phyloP scores from a whole-genome alignment of 2,797 vertebrate species.

The Eulemur mongoz region DNA sequence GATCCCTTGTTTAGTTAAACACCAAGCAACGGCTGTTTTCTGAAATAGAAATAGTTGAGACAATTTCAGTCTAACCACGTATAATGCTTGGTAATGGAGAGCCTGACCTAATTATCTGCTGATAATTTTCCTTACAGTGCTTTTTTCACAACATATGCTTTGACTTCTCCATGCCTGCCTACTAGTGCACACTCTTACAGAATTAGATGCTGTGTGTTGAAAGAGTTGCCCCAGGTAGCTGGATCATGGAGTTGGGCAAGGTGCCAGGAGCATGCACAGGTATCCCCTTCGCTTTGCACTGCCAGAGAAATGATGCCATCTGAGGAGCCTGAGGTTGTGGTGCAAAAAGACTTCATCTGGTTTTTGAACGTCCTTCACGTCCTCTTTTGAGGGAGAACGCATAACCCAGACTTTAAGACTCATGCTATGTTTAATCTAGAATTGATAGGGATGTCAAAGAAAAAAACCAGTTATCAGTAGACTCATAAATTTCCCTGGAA shows the following conservation, averaged over 20 bases:
- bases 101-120: neutral
- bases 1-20: neutral
- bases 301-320: neutral
- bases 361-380: neutral
- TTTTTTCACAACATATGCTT: neutral
- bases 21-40: neutral
- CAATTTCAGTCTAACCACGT: neutral
- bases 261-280: fast-evolving
- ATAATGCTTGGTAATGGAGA: neutral
- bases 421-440: neutral
- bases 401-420: neutral
- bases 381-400: neutral
- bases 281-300: neutral
- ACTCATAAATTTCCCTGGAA: neutral
- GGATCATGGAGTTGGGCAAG: neutral
- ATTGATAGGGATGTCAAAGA: neutral
- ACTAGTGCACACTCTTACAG: neutral
- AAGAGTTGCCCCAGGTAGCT: neutral
- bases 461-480: neutral
- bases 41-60: neutral
- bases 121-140: neutral
- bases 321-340: neutral
- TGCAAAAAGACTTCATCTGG: neutral
- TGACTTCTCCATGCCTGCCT: neutral
- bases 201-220: neutral